Base-by-base conservation (phyloP, 2,797 vertebrate genomes). In the Epinephelus awoara region DNA sequence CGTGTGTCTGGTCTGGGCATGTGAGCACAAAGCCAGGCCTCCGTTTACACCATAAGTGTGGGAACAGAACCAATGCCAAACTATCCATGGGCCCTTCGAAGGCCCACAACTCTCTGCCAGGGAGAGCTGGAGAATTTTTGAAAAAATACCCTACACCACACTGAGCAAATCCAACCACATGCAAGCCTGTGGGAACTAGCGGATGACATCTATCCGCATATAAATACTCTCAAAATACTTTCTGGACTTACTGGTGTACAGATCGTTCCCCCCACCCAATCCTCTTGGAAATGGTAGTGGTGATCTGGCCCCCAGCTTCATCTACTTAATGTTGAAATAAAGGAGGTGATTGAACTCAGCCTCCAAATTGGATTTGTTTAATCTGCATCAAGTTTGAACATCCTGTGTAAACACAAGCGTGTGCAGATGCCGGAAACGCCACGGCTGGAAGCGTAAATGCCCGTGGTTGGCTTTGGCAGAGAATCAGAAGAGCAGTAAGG, bases 351-450 rank as follows among this genome's bases (percentile, higher is more conserved):
- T 85, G 82, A 96, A 92, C 86, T 89, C 83, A 80, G 88, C 55
- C 80, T 89, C 89, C 89, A 89, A 90, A 95, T 92, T 94, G 89
- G 92, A 94, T 95, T 95, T 94, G 92, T 94, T 94, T 95, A 92
- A 95, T 95, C 90, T 94, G 86, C 90, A 89, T 92, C 80, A 87
- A 91, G 90, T 88, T 89, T 91, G 85, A 94, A 93, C 90, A 94
- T 94, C 91, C 92, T 94, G 93, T 93, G 91, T 95, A 95, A 95
- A 96, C 94, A 96, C 80, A 79, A 92, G 92, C 93, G 94, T 94
- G 89, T 93, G 93, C 93, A 94, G 92, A 95, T 95, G 93, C 89
- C 90, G 92, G 93, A 93, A 93, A 86, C 89, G 46, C 87, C 85
- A 80, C 72, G 91, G 85, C 82, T 85, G 90, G 93, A 93, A 94